Percentiles rank a stretch among this genome's conserved stretches.
These are phyloP conservation scores for Tetramorium alpestre DNA, from an alignment of 1,140 invertebrate genomes.

Conservation along the genomic window DNA sequence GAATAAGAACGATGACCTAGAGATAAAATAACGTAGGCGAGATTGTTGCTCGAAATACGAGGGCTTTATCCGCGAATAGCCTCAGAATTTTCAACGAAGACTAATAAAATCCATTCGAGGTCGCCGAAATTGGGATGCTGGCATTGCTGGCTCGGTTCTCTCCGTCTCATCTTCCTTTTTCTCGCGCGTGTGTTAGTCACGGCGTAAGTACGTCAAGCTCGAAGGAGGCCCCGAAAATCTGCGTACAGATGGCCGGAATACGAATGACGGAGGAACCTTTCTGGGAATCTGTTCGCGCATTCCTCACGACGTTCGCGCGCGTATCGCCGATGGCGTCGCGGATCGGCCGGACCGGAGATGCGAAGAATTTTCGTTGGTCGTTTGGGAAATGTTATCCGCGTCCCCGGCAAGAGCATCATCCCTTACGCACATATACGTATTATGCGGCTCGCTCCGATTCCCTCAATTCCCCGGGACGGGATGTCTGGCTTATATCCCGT, in stretches of 20 bases:
- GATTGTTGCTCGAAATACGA: neutral
- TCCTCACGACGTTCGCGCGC: neutral
- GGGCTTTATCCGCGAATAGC: neutral
- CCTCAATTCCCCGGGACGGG: neutral
- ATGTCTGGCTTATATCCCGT: slow-evolving; percentile 46
- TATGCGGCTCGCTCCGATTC: neutral
- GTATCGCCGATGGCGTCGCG: neutral
- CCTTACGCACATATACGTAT: neutral
- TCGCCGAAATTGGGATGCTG: neutral
- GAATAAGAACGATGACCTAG: slow-evolving; percentile 18
- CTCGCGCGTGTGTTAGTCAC: neutral
- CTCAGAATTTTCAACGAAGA: neutral
- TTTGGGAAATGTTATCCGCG: slow-evolving; percentile 32
- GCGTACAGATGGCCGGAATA: neutral
- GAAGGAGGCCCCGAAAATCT: slow-evolving; percentile 12
- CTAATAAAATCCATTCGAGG: neutral
- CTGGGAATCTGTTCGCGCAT: slow-evolving; percentile 20
- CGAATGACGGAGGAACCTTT: slow-evolving; percentile 18
- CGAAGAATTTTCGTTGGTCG: neutral
- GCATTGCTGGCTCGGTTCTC: neutral
- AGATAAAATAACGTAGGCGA: slow-evolving; percentile 27
- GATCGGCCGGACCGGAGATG: neutral
- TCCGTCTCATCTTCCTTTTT: neutral
- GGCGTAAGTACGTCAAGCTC: neutral
- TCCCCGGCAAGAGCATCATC: neutral